Base-by-base conservation (phyloP, 1,140 invertebrate genomes). In the Temnothorax longispinosus region DNA sequence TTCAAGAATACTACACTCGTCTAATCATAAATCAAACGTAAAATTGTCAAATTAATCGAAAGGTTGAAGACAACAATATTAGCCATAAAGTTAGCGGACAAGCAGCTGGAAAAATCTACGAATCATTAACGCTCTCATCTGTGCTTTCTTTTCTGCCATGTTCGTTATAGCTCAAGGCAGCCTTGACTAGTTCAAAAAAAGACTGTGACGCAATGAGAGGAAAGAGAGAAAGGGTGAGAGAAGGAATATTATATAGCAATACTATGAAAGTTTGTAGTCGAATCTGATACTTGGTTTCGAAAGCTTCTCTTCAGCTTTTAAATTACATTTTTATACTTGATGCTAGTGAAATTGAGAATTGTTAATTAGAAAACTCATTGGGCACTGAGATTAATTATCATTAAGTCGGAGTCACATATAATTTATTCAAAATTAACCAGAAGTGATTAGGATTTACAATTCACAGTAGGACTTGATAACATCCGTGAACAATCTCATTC, bases 31-130 rank as follows among this genome's bases (percentile, higher is more conserved):
- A 60, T 74, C 41, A 74, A 47, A 8, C 13, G 13, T 62, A 21
- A 60, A 74, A 50, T 32, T 50, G 32, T 84, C 54, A 52, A 84
- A 74, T 74, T 74, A 50, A 75, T 75, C 80, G 32, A 60, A 38
- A 74, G n/a, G n/a, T 18, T 27, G 13, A 41, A 21, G 44, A 35
- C 10, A 72, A n/a, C 27, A 56, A 32, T 10, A 1, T 13, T 27
- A n/a, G 35, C 7, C 2, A 47, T 84, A 84, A 75, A 84, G 7
- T 84, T 74, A 50, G n/a, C 41, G 50, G 27, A 44, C 52, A 18
- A 52, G 21, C 77, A 60, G 50, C 18, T 75, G 13, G 35, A 75
- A 47, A 62, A 69, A 13, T 54, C 13, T 56, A 71, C 47, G 44
- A 44, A 60, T 50, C 32, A 3, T 38, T 84, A 60, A 84, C 41